Conservation (phyloP, 2,113 vertebrate species). For the Eulemur macaco region DNA sequence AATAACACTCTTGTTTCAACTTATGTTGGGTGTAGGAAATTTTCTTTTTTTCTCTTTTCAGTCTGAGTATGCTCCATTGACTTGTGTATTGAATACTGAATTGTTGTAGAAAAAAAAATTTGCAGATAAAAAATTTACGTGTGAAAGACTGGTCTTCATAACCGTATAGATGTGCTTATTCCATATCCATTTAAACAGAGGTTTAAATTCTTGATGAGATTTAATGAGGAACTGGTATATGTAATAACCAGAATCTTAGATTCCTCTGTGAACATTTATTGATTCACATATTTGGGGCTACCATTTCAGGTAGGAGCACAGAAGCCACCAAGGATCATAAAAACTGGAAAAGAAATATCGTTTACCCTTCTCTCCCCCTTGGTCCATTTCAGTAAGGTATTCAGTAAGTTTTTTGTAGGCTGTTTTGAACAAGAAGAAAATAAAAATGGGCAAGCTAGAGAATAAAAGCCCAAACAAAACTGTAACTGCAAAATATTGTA, state of each 20-base stretch:
- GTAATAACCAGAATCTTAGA: background rate
- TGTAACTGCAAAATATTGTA: constrained; percentile 75
- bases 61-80: constrained; percentile 60
- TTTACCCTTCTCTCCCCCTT: background rate
- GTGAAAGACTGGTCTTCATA: background rate
- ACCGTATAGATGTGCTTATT: background rate
- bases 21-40: constrained; percentile 80
- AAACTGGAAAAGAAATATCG: constrained; percentile 53
- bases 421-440: constrained; percentile 66
- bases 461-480: constrained; percentile 72
- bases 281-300: background rate
- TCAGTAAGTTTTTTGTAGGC: constrained; percentile 65
- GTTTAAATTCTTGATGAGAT: background rate
- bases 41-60: constrained; percentile 73
- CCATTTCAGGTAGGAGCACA: background rate
- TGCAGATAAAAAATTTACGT: constrained; percentile 42
- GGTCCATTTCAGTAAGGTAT: constrained; percentile 39
- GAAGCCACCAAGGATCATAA: background rate
- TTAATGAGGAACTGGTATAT: background rate
- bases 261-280: background rate
- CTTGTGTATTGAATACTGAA: constrained; percentile 26
- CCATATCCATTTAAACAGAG: background rate
- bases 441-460: constrained; percentile 69
- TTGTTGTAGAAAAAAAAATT: background rate
- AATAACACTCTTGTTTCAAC: constrained; percentile 86